Evolutionary conservation across 2,888 invertebrate genomes (phyloP).

Genomic region (Syrphus vitripennis): DNA sequence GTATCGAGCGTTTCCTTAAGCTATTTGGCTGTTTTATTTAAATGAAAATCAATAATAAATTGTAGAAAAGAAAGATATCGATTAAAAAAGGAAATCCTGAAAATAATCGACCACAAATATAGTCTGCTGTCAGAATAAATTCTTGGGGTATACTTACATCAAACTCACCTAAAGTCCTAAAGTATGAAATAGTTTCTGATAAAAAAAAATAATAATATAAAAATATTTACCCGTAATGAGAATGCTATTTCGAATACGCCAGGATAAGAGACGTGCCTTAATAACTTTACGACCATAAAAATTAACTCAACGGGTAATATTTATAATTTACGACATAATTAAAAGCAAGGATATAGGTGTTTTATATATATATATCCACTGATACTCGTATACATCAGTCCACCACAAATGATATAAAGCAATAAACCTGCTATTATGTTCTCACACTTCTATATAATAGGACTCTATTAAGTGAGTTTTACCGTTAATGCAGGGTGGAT

Average conservation of each 20-base stretch:
- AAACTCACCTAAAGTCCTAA: background rate
- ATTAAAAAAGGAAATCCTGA: conserved; percentile 51
- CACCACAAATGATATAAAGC: conserved; percentile 54
- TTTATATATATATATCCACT: background rate
- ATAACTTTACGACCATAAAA: conserved; percentile 69
- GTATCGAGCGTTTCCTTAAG: background rate
- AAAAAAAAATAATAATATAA: background rate
- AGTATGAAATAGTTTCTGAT: background rate
- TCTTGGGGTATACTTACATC: too few relatives aligned
- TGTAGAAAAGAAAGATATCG: background rate
- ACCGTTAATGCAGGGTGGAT: conserved; percentile 22
- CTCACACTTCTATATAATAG: conserved; percentile 10
- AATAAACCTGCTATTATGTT: conserved; percentile 63
- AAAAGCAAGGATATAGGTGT: conserved; percentile 47
- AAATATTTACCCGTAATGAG: background rate
- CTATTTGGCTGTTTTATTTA: background rate
- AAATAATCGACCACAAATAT: conserved; percentile 7
- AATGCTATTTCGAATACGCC: background rate
- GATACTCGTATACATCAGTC: background rate
- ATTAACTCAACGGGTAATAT: conserved; percentile 69
- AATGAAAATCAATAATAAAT: conserved; percentile 40
- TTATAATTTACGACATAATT: conserved; percentile 70
- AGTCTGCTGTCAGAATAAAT: background rate
- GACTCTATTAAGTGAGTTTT: conserved; percentile 25
- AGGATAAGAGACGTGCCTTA: conserved; percentile 24